These are phyloP conservation scores for Hirudinaria manillensis DNA, from an alignment of 2,888 invertebrate species.

Conservation along the genomic window DNA sequence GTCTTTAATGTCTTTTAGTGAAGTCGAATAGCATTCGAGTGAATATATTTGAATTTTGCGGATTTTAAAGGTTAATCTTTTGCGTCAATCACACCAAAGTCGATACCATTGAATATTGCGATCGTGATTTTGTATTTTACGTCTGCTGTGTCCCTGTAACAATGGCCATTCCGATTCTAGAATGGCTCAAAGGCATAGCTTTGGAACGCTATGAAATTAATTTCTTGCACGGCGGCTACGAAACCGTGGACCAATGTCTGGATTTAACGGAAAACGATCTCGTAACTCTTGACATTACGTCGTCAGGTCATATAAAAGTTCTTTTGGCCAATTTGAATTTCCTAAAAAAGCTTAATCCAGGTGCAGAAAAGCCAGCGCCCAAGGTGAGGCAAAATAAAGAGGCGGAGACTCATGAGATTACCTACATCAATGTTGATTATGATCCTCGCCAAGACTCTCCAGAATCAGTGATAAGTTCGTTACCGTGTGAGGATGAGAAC, in stretches of 20 bases:
- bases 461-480: neutral
- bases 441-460: neutral
- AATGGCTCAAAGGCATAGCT: neutral
- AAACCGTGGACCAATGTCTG: slow-evolving; percentile 3
- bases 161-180: neutral
- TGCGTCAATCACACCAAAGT: too few relatives aligned
- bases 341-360: neutral
- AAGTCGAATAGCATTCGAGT: too few relatives aligned
- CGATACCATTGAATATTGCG: too few relatives aligned
- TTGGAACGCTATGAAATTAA: slow-evolving; percentile 12
- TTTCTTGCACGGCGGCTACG: slow-evolving; percentile 14
- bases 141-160: too few relatives aligned
- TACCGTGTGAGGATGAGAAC: neutral
- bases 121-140: too few relatives aligned
- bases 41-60: too few relatives aligned
- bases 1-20: too few relatives aligned
- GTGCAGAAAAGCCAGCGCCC: neutral
- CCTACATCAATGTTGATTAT: neutral
- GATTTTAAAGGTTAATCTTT: too few relatives aligned
- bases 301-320: slow-evolving; percentile 5
- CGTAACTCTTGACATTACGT: slow-evolving; percentile 13
- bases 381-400: neutral
- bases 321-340: slow-evolving; percentile 10
- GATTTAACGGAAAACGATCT: slow-evolving; percentile 6
- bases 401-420: neutral